Percentiles rank a stretch among this genome's conserved stretches.
Evolutionary conservation across 2,888 invertebrate genomes (phyloP).

Genomic region (Margaritifera margaritifera): DNA sequence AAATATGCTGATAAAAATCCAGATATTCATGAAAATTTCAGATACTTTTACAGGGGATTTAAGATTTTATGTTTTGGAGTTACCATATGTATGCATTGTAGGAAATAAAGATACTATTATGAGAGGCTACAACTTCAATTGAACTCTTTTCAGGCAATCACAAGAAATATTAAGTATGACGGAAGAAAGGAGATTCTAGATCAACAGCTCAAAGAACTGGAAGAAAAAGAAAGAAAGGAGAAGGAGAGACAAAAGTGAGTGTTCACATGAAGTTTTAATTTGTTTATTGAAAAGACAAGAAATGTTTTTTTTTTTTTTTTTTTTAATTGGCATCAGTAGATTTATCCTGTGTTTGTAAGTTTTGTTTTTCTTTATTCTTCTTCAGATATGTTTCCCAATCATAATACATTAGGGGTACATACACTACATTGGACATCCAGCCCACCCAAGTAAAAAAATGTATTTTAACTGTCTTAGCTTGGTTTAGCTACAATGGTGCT

Average conservation of each 20-base stretch:
- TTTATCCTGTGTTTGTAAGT: not conserved
- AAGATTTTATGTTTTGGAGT: no score
- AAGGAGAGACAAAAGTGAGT: conserved; percentile 55
- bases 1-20: no score
- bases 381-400: no score
- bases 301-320: not conserved
- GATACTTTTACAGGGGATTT: no score
- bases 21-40: not conserved
- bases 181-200: conserved; percentile 55
- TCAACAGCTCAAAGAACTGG: conserved; percentile 59
- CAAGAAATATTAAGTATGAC: conserved; percentile 65
- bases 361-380: conserved; percentile 5
- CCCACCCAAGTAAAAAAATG: no score
- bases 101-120: no score
- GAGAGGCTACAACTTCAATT: not conserved
- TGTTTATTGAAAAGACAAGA: no score
- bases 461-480: no score
- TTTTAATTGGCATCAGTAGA: not conserved
- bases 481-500: no score
- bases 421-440: no score
- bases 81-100: no score
- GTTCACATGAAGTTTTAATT: not conserved
- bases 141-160: conserved; percentile 56
- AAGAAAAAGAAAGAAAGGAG: conserved; percentile 58
- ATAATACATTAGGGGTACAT: no score